Conservation (phyloP, 2,113 vertebrate species). For the Catharus minimus region DNA sequence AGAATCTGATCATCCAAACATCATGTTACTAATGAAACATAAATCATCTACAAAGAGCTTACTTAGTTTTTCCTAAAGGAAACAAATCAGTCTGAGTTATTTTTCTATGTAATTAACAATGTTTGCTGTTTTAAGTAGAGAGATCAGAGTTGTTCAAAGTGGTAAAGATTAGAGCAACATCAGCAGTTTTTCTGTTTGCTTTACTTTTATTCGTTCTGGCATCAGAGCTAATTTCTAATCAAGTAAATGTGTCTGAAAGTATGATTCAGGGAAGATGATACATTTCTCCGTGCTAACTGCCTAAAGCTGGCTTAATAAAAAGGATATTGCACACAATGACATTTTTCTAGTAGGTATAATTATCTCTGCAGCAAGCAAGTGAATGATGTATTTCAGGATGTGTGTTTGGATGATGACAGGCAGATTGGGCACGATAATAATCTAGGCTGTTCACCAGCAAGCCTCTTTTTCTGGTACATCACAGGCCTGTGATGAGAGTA, state of each 20-base stretch:
- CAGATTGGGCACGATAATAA: not conserved
- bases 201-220: slow-evolving; percentile 64
- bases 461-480: not conserved
- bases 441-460: not conserved
- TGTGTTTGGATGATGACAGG: not conserved
- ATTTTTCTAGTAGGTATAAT: slow-evolving; percentile 1
- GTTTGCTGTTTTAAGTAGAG: slow-evolving; percentile 62
- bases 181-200: slow-evolving; percentile 66
- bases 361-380: not conserved
- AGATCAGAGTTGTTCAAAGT: slow-evolving; percentile 52
- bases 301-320: slow-evolving; percentile 6
- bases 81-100: slow-evolving; percentile 63
- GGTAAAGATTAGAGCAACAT: slow-evolving; percentile 62
- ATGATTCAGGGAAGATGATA: slow-evolving; percentile 25
- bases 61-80: slow-evolving; percentile 52
- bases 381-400: not conserved
- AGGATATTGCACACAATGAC: not conserved
- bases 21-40: slow-evolving; percentile 23
- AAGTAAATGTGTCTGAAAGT: slow-evolving; percentile 63
- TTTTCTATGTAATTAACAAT: slow-evolving; percentile 60
- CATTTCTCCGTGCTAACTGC: not conserved
- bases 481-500: not conserved
- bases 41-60: slow-evolving; percentile 51
- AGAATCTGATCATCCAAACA: slow-evolving; percentile 18
- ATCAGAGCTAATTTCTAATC: slow-evolving; percentile 65